Base-by-base conservation (phyloP, 92 coral and sea anemone species). In the Porites cylindrica region DNA sequence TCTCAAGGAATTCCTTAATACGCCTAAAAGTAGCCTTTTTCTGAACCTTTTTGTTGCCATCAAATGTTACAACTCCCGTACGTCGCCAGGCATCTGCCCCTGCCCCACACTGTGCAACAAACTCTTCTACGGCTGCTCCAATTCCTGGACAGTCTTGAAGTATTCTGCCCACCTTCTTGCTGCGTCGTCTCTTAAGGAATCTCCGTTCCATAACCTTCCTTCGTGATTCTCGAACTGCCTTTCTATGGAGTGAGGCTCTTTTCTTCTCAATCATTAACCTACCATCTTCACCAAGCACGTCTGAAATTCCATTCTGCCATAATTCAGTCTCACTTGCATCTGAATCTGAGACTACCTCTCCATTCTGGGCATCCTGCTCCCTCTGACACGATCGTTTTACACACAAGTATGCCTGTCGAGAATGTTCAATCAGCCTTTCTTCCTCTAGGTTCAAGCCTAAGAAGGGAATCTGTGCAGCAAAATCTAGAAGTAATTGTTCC, bases 51-150 rank as follows among this genome's bases (percentile, higher is more conserved):
- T 84, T 59, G 76, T 94, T 94, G 3, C 96, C 93, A 77, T 89
- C 94, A 68, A 94, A 94, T 18, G 93, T 91, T 10, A 91, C 32
- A 3, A 74, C 90, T 10, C 94, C 93, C 3, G 94, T 89, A 14
- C 93, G 53, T 8, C 94, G 53, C 96, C 96, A 91, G 50, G 88
- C 78, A 17, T 89, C 96, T 19, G 94, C 94, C 10, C 93, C 94
- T 0, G 77, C 94, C 7, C 88, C 91, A 83, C 88, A 66, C 7
- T 72, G 51, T 16, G 19, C 21, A 3, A 91, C 94, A 89, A 51
- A 91, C 3, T 70, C 82, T 26, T 94, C 94, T 3, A 90, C 91
- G 2, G 65, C 75, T 78, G 10, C 13, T 0, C 71, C 82, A 4
- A 78, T 26, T 16, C 13, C 82, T 62, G 82, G 82, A 3, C 70